These are phyloP conservation scores for Trichosurus vulpecula DNA, from an alignment of 2,797 vertebrate genomes.

Conservation along the genomic window DNA sequence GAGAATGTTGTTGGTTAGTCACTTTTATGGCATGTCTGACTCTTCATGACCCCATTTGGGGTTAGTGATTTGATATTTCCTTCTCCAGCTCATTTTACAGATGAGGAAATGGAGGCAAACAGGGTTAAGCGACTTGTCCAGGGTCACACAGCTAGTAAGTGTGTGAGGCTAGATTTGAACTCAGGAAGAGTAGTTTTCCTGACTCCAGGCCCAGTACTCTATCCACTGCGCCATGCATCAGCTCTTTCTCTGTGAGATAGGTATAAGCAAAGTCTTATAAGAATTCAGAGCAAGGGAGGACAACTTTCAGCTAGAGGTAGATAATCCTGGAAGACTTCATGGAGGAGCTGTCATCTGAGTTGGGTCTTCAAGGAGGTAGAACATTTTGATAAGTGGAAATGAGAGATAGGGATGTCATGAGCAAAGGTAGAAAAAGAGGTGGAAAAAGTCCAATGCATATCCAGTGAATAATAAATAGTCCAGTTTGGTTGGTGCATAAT, in stretches of 20 bases:
- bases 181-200: background rate
- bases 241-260: background rate
- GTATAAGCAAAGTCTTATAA: background rate
- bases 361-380: background rate
- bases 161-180: background rate
- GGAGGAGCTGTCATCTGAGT: background rate
- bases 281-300: background rate
- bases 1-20: background rate
- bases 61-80: background rate
- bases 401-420: background rate
- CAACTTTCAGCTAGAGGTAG: background rate
- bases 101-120: background rate
- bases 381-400: background rate
- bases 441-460: background rate
- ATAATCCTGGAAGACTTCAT: background rate
- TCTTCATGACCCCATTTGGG: background rate
- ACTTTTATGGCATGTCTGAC: background rate
- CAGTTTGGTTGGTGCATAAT: background rate
- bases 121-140: background rate
- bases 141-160: background rate
- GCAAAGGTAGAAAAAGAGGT: background rate
- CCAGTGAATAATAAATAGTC: conserved; percentile 33
- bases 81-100: background rate
- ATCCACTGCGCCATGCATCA: background rate
- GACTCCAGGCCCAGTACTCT: background rate